Percentiles rank a stretch among this genome's conserved stretches.
Evolutionary conservation across 2,113 vertebrate genomes (phyloP).

Genomic region (Elanus axillaris): DNA sequence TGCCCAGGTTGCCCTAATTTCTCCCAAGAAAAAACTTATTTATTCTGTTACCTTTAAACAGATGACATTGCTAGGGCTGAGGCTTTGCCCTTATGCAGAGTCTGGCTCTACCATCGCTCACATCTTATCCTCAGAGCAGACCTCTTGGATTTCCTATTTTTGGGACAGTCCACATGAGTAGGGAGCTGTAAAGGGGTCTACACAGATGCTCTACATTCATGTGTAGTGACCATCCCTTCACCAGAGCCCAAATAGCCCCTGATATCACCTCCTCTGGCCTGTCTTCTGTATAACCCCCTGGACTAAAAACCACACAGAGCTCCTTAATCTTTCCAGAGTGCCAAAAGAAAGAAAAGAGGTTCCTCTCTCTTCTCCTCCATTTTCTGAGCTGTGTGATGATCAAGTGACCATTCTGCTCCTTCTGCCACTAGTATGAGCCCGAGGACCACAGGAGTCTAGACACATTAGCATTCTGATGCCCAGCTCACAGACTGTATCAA

Average conservation of each 20-base stretch:
- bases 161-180: neutral
- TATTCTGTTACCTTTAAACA: neutral
- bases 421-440: neutral
- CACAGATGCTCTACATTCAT: neutral
- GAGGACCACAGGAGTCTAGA: neutral
- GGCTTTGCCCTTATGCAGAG: neutral
- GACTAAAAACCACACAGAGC: neutral
- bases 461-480: neutral
- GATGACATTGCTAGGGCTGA: neutral
- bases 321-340: neutral
- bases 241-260: neutral
- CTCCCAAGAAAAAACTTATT: neutral
- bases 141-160: neutral
- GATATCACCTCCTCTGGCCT: neutral
- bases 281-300: neutral
- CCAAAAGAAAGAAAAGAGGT: neutral
- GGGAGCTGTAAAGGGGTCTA: neutral
- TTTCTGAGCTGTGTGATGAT: neutral
- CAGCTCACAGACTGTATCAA: neutral
- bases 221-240: neutral
- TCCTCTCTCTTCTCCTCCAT: neutral
- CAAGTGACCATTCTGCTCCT: neutral
- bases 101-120: neutral
- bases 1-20: neutral
- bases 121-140: neutral